These are phyloP conservation scores for Anorthoa munda DNA, from an alignment of 2,888 invertebrate species.

Conservation along the genomic window DNA sequence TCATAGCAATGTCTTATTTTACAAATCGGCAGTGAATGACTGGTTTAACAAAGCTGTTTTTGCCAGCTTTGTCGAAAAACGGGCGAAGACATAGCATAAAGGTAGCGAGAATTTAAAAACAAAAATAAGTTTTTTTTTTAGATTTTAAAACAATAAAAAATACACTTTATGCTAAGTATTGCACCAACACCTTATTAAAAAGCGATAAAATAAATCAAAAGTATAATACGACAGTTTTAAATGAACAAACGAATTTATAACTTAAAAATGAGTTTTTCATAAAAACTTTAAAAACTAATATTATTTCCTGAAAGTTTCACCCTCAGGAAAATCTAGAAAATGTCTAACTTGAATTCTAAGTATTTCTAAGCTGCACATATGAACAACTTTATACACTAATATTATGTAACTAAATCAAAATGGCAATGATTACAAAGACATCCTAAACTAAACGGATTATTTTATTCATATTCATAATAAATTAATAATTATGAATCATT, in stretches of 20 bases:
- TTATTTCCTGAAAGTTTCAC: slow-evolving; percentile 77
- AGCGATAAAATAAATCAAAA: slow-evolving; percentile 58
- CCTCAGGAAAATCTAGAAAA: slow-evolving; percentile 67
- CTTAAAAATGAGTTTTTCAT: slow-evolving; percentile 69
- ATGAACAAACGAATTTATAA: slow-evolving; percentile 52
- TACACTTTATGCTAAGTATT: slow-evolving; percentile 80
- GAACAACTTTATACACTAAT: slow-evolving; percentile 65
- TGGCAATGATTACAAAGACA: slow-evolving; percentile 82
- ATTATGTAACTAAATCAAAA: slow-evolving; percentile 81
- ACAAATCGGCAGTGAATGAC: slow-evolving; percentile 86
- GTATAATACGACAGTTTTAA: slow-evolving; percentile 49
- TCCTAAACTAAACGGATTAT: slow-evolving; percentile 57
- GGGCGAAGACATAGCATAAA: slow-evolving; percentile 75
- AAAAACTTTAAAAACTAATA: slow-evolving; percentile 66
- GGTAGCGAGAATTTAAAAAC: slow-evolving; percentile 53
- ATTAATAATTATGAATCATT: slow-evolving; percentile 53
- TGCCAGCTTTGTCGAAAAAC: slow-evolving; percentile 67
- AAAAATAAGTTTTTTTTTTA: slow-evolving; percentile 26
- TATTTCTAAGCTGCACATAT: slow-evolving; percentile 75
- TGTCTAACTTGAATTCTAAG: slow-evolving; percentile 67
- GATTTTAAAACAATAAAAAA: slow-evolving; percentile 33
- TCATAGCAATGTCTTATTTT: slow-evolving; percentile 81
- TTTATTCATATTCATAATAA: slow-evolving; percentile 58
- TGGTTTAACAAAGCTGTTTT: slow-evolving; percentile 79
- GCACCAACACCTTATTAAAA: slow-evolving; percentile 73